Conservation (phyloP, 2,888 invertebrate species). For the Bugulina stolonifera region DNA sequence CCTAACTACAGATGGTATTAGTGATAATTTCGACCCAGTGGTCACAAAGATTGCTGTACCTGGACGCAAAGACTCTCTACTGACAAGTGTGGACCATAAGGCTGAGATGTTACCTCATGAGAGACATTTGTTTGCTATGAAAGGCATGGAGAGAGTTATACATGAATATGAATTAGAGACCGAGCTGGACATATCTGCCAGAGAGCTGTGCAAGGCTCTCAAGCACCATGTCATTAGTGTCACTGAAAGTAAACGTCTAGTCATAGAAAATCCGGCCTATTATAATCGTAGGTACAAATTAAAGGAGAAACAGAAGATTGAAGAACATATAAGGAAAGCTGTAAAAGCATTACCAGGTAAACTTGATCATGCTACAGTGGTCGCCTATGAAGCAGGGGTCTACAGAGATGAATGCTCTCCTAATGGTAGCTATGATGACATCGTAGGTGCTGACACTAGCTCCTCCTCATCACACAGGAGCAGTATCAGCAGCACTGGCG, state of each 20-base stretch:
- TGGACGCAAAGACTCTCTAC: slow-evolving; percentile 27
- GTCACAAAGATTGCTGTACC: slow-evolving; percentile 74
- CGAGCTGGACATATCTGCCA: slow-evolving; percentile 46
- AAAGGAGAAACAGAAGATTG: slow-evolving; percentile 44
- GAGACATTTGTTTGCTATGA: slow-evolving; percentile 72
- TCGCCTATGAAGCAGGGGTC: slow-evolving; percentile 67
- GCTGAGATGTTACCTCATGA: slow-evolving; percentile 54
- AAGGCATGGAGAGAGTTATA: slow-evolving; percentile 53
- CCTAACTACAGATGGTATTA: slow-evolving; percentile 81
- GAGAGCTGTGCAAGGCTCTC: slow-evolving; percentile 50
- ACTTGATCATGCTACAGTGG: slow-evolving; percentile 78
- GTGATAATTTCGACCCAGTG: slow-evolving; percentile 85
- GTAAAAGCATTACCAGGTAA: slow-evolving; percentile 76
- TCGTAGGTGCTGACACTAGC: background rate
- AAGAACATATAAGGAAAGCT: slow-evolving; percentile 62
- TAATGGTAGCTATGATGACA: background rate
- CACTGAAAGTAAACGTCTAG: slow-evolving; percentile 73
- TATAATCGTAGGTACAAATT: slow-evolving; percentile 36
- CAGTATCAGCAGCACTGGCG: background rate
- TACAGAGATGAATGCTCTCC: slow-evolving; percentile 35
- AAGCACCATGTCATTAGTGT: slow-evolving; percentile 56
- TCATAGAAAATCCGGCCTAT: slow-evolving; percentile 65
- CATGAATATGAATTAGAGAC: slow-evolving; percentile 51
- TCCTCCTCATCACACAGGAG: background rate
- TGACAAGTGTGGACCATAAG: slow-evolving; percentile 33